These are phyloP conservation scores for Zingel zingel DNA, from an alignment of 2,113 vertebrate genomes.

Conservation along the genomic window DNA sequence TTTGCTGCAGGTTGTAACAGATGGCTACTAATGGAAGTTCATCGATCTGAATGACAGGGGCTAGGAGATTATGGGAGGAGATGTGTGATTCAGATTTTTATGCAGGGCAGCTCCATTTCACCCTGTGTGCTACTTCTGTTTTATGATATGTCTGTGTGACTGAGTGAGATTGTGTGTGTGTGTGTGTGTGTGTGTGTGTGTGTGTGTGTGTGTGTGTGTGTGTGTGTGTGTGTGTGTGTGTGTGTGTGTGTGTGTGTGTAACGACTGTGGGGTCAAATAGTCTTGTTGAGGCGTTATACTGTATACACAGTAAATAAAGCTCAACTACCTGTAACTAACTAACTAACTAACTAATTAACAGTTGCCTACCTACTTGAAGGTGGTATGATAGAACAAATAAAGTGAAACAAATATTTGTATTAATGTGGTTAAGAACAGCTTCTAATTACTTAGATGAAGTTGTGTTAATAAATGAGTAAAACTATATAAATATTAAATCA, in stretches of 20 bases:
- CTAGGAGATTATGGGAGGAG: constrained; percentile 70
- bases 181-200: too few species aligned
- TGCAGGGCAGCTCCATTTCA: too few species aligned
- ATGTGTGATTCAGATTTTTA: constrained; percentile 48
- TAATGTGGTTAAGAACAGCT: not conserved
- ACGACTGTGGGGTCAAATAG: not conserved
- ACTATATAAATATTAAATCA: not conserved
- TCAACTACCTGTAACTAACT: not conserved
- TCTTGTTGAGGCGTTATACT: not conserved
- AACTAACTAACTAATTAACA: not conserved
- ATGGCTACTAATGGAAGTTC: constrained; percentile 88
- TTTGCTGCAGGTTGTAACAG: constrained; percentile 87
- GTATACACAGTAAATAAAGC: not conserved
- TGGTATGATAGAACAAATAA: not conserved
- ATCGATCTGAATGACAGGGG: constrained; percentile 88
- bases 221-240: not conserved
- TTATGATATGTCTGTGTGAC: too few species aligned
- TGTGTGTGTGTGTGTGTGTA: not conserved
- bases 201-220: not conserved
- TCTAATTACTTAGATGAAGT: not conserved
- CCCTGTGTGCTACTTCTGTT: too few species aligned
- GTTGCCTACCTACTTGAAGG: not conserved
- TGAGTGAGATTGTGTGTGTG: too few species aligned
- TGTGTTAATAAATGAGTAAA: not conserved
- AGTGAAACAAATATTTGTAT: not conserved